Conservation (phyloP, 2,888 invertebrate species). For the Rhagophthalmus giganteus region DNA sequence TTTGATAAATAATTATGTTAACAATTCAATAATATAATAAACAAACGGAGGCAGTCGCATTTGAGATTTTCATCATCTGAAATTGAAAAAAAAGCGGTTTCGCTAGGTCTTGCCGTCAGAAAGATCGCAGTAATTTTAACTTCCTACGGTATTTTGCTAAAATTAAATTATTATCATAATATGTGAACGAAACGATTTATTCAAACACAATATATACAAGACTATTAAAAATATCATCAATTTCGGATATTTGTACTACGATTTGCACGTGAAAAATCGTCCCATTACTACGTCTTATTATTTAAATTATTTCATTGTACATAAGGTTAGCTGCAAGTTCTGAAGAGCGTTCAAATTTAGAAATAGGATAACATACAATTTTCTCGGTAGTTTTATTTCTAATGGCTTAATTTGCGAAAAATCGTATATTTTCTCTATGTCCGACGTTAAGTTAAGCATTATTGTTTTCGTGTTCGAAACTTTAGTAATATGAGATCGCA, state of each 20-base stretch:
- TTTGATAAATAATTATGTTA: too few relatives aligned
- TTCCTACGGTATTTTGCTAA: too few relatives aligned
- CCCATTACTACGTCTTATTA: slow-evolving; percentile 18
- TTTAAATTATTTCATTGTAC: slow-evolving; percentile 2
- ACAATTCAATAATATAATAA: too few relatives aligned
- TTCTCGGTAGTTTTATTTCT: not conserved
- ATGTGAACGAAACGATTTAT: slow-evolving; percentile 31
- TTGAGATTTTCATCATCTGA: not conserved
- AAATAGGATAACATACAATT: slow-evolving; percentile 11
- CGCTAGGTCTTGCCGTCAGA: too few relatives aligned
- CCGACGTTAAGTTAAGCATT: too few relatives aligned
- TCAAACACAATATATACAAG: slow-evolving; percentile 30
- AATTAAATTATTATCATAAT: too few relatives aligned
- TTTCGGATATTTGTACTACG: slow-evolving; percentile 39
- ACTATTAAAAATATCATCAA: slow-evolving; percentile 33
- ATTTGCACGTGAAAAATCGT: slow-evolving; percentile 29
- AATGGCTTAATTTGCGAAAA: too few relatives aligned
- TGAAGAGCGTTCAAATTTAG: slow-evolving; percentile 4
- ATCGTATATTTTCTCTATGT: slow-evolving; percentile 7
- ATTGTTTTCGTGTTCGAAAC: slow-evolving; percentile 15
- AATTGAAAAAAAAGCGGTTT: too few relatives aligned
- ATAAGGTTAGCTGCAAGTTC: too few relatives aligned
- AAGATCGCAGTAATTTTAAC: too few relatives aligned
- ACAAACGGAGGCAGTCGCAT: too few relatives aligned
- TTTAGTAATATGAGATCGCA: slow-evolving; percentile 33